Percentiles rank a stretch among this genome's conserved stretches.
These are phyloP conservation scores for Ceratosolen fusciceps DNA, from an alignment of 1,140 invertebrate genomes.

Conservation along the genomic window DNA sequence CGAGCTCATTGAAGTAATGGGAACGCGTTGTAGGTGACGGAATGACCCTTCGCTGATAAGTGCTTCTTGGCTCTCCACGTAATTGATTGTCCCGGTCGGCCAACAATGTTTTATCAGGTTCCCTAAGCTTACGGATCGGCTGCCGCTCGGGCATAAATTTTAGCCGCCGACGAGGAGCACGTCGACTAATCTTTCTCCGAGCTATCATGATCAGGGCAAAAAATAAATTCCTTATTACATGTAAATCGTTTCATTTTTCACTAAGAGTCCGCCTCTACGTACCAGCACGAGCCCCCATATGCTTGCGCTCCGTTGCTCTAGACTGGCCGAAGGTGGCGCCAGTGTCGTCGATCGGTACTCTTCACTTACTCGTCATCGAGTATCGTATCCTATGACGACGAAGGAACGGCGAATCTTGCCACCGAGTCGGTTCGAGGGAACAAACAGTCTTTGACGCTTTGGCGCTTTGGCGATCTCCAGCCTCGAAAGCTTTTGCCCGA, in stretches of 20 bases:
- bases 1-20: constrained; percentile 32
- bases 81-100: constrained; percentile 22
- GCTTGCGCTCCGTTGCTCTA: no score
- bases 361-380: no score
- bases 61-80: constrained; percentile 15
- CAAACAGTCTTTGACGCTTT: no score
- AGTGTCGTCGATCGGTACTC: no score
- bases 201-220: not conserved
- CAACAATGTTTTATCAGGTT: constrained; percentile 27
- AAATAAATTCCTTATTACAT: constrained; percentile 9
- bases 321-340: no score
- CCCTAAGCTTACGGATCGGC: constrained; percentile 10
- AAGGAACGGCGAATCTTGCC: no score
- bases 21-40: constrained; percentile 39
- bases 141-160: constrained; percentile 16
- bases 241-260: constrained; percentile 1
- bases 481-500: no score
- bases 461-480: no score
- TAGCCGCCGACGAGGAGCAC: not conserved
- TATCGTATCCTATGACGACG: no score
- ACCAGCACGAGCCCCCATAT: no score
- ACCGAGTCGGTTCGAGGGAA: no score
- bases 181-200: not conserved
- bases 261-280: not conserved
- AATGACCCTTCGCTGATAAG: constrained; percentile 38